Base-by-base conservation (phyloP, 2,113 vertebrate species). In the Ctenodactylus gundi region DNA sequence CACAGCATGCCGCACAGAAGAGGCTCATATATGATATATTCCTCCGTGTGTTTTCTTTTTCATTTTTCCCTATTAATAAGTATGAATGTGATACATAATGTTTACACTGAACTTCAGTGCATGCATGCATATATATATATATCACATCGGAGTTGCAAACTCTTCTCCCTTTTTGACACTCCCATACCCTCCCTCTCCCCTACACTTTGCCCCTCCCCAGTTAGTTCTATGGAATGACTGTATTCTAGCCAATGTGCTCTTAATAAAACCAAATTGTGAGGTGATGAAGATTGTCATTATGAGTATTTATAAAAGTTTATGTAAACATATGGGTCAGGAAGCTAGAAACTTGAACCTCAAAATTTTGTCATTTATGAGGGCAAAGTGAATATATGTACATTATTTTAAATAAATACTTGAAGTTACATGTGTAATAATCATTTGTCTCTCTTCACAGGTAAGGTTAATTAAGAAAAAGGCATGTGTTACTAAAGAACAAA, bases 381-480 rank as follows among this genome's bases (percentile, higher is more conserved):
- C 41, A 83, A 94, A 70, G 15, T 82, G 4, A 86, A 62, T 49
- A 17, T 34, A 51, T 41, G 13, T 49, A 27, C 9, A 23, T 29
- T n/a, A n/a, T n/a, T n/a, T n/a, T n/a, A n/a, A n/a, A n/a, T n/a
- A n/a, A n/a, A n/a, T n/a, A n/a, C n/a, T n/a, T n/a, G n/a, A n/a
- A n/a, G n/a, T n/a, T n/a, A n/a, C n/a, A n/a, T n/a, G n/a, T n/a
- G n/a, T n/a, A 87, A 60, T 60, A 73, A 29, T 29, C n/a, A 57
- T 85, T 67, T 53, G n/a, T 64, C 27, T 7, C 29, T 78, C 68
- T 62, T 88, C 31, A 90, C 7, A 60, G n/a, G 29, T 83, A 51
- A 93, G 86, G 36, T 94, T 91, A 80, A 89, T 94, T 89, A 70
- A 65, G 44, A 29, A 96, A 75, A 90, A 73, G 64, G n/a, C 18